Base-by-base conservation (phyloP, 2,888 invertebrate genomes). In the Cybosia mesomella region DNA sequence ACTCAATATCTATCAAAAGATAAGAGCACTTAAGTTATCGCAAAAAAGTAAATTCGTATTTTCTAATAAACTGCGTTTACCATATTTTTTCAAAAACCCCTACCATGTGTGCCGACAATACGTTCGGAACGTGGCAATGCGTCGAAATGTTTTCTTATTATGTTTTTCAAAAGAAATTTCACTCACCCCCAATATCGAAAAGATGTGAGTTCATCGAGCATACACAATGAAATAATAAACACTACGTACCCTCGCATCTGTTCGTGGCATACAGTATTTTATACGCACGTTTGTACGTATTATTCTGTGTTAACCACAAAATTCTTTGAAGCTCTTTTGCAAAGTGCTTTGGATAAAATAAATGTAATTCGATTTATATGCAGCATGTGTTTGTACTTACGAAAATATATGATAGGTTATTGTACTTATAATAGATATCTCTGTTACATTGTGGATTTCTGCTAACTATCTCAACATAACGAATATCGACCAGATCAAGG, bases 221-320 rank as follows among this genome's bases (percentile, higher is more conserved):
- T 76, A 73, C 80, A 85, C 87, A 87, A 86, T 85, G 83, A 84
- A 85, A 87, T 87, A 87, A 87, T 85, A 87, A 87, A 87, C 85
- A 85, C 83, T 82, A 80, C 82, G 73, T 76, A 80, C 78, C 77
- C 76, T 34, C 72, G 76, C 82, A 73, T 80, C 83, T 81, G 77
- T 67, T 80, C 67, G 70, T 80, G 81, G 74, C 77, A 72, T 76
- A 77, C 77, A 77, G 80, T 82, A 83, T 80, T 82, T 80, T 83
- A 80, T 79, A 54, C 34, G 36, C 76, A 70, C 80, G 72, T 72
- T 76, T 74, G 79, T 80, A 75, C 75, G 53, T 62, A 78, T 75
- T 58, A 63, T 77, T 80, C 80, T 81, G 79, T 79, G 71, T 60
- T 68, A 55, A 28, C 24, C 53, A 39, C 64, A 59, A 53, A 55